Conservation (phyloP, 2,888 invertebrate genomes). For the Lysandra bellargus region DNA sequence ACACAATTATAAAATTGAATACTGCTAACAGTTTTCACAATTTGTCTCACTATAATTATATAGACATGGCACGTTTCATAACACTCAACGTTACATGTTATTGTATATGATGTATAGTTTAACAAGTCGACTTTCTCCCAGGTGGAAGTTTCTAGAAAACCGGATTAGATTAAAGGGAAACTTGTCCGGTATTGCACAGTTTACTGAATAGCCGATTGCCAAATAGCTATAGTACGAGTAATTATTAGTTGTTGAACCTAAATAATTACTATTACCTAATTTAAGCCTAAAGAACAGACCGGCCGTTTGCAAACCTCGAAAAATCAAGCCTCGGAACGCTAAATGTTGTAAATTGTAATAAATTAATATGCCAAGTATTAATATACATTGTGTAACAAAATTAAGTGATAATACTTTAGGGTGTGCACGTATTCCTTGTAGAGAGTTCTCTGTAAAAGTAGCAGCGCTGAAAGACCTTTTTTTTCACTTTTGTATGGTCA, state of each 20-base stretch:
- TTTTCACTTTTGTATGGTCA: too few species aligned
- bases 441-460: too few species aligned
- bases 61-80: background rate
- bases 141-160: constrained; percentile 11
- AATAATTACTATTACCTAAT: background rate
- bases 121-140: constrained; percentile 8
- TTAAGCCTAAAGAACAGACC: background rate
- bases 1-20: constrained; percentile 3
- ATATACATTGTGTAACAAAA: too few species aligned
- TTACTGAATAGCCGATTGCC: constrained; percentile 4
- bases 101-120: background rate
- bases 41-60: background rate
- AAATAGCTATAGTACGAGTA: background rate
- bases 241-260: background rate
- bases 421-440: too few species aligned
- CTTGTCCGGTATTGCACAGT: constrained; percentile 20
- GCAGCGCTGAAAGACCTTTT: too few species aligned
- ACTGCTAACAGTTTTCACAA: background rate
- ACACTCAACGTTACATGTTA: background rate
- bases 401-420: too few species aligned
- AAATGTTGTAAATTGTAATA: background rate
- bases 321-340: background rate
- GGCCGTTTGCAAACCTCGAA: background rate
- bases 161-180: background rate
- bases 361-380: too few species aligned